Evolutionary conservation across 2,888 invertebrate species (phyloP), one percentile per base, ranked within the genome.

Genomic region (Galerucella nymphaeae): DNA sequence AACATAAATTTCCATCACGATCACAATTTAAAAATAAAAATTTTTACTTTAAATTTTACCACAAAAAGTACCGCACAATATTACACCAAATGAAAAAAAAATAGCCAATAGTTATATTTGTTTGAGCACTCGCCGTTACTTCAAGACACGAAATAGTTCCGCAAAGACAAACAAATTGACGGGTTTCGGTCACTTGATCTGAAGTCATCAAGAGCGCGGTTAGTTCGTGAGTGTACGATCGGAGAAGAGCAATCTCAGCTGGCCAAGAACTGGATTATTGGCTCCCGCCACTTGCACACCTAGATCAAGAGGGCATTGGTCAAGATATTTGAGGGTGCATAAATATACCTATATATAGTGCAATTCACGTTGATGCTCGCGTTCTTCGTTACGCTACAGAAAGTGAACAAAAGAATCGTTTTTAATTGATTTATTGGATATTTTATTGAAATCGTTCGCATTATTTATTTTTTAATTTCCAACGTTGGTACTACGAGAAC

Each of bases 191-290:
- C 71, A 73, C 66, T 74, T 58, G 71, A 71, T 74, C 45, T 73
- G 74, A 73, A 80, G 79, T 80, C 81, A 80, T 82, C 80, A 78
- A 78, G 78, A 80, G 79, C 82, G 79, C 82, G 82, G 81, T 78
- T 80, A 78, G 79, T 77, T 80, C 80, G 81, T 81, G 82, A 82
- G 81, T 82, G 82, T 72, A 75, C 78, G 77, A 77, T 76, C 53
- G 57, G 53, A 45, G 58, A 66, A 72, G 64, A 48, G 64, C 38
- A 75, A 79, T 79, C 77, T 78, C 77, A 75, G 77, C 77, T 77
- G 78, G 77, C 70, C 78, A 80, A 80, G 79, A 72, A 71, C 76
- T 69, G 71, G 76, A 75, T 68, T 73, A 70, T 67, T 66, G 20
- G 76, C 76, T 75, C 76, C 76, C 76, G 76, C 76, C 76, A 68